Percentiles rank a stretch among this genome's conserved stretches.
Conservation (phyloP, 2,888 invertebrate species). For the Mantis religiosa region DNA sequence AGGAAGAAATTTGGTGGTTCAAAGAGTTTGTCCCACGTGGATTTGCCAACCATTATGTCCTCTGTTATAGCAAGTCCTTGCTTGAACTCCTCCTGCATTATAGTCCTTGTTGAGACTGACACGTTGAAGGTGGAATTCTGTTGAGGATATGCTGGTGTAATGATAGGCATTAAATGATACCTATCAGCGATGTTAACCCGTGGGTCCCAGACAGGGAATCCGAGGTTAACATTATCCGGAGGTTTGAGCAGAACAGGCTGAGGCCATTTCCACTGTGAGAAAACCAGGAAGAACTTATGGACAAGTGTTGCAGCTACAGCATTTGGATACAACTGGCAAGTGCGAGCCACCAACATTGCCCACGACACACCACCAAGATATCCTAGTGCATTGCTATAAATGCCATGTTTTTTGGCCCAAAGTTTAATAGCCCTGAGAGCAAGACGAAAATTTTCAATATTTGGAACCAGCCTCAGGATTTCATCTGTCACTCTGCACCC, state of each 20-base stretch:
- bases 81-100: slow-evolving; percentile 91
- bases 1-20: slow-evolving; percentile 89
- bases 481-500: slow-evolving; percentile 99
- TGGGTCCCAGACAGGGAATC: slow-evolving; percentile 97
- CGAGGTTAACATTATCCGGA: slow-evolving; percentile 79
- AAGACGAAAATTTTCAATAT: slow-evolving; percentile 89
- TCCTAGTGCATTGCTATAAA: slow-evolving; percentile 97
- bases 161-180: slow-evolving; percentile 99
- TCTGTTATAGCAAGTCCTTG: slow-evolving; percentile 68
- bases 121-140: slow-evolving; percentile 99
- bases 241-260: slow-evolving; percentile 94
- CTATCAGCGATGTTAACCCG: slow-evolving; percentile 84
- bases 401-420: slow-evolving; percentile 96
- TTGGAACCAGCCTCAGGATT: slow-evolving; percentile 91
- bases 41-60: slow-evolving; percentile 79
- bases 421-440: slow-evolving; percentile 92
- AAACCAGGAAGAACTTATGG: slow-evolving; percentile 97
- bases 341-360: slow-evolving; percentile 98
- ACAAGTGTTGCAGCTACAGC: slow-evolving; percentile 91
- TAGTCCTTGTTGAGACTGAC: slow-evolving; percentile 83
- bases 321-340: slow-evolving; percentile 97
- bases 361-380: slow-evolving; percentile 98
- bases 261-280: slow-evolving; percentile 99
- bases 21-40: slow-evolving; percentile 87
- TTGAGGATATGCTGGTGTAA: slow-evolving; percentile 98